A percentile compares a stretch with the other conserved stretches of the same genome.
Evolutionary conservation across 2,797 vertebrate genomes (phyloP).

Genomic region (Octomys mimax): DNA sequence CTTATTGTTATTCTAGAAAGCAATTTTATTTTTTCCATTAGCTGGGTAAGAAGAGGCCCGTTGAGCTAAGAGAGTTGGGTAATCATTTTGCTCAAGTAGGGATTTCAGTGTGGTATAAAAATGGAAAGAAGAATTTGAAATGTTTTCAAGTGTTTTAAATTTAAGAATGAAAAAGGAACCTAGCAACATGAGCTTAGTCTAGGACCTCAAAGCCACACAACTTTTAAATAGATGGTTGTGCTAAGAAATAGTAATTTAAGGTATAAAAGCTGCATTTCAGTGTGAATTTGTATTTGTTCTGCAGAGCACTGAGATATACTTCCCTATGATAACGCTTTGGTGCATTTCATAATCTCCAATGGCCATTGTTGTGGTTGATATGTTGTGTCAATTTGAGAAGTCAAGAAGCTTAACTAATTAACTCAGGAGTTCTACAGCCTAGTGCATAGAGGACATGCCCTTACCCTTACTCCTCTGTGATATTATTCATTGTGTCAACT

Average conservation of each 20-base stretch:
- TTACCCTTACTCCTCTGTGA: no score
- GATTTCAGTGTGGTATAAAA: not conserved
- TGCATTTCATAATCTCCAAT: not conserved
- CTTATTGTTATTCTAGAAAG: not conserved
- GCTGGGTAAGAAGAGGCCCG: not conserved
- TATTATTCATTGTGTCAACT: no score
- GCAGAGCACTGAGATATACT: not conserved
- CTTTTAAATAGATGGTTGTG: not conserved
- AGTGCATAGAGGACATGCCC: no score
- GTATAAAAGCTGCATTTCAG: not conserved
- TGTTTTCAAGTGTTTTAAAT: not conserved
- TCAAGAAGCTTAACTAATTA: no score
- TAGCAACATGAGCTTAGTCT: not conserved
- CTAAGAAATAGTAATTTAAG: rapidly evolving
- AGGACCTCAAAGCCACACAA: not conserved
- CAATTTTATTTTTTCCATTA: not conserved
- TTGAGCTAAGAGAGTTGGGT: not conserved
- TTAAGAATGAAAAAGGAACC: not conserved
- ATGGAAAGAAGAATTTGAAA: not conserved
- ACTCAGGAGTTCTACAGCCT: no score
- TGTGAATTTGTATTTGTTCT: not conserved
- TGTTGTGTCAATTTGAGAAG: no score
- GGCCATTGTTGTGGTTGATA: no score
- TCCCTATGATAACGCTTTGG: not conserved
- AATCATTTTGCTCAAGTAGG: not conserved